Percentiles rank a stretch among this genome's conserved stretches.
Evolutionary conservation across 2,113 vertebrate genomes (phyloP).

Genomic region (Cinclus mexicanus): DNA sequence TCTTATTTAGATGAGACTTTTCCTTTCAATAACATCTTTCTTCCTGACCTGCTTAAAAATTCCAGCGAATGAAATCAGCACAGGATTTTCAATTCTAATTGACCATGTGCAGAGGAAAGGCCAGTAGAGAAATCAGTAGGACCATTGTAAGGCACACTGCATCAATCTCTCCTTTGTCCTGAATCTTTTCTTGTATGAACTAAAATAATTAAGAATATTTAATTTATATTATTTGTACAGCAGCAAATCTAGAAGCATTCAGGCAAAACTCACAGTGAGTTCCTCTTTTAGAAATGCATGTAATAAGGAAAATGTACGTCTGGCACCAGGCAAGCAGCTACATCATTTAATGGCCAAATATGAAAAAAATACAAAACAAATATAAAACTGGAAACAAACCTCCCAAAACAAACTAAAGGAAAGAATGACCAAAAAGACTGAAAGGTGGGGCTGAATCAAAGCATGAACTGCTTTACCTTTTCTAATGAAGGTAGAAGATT

Average conservation of each 20-base stretch:
- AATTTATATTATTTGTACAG: constrained; percentile 55
- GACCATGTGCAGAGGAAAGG: constrained; percentile 79
- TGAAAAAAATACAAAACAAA: not conserved
- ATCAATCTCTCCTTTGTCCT: constrained; percentile 79
- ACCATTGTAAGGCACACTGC: constrained; percentile 73
- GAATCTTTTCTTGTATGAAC: constrained; percentile 52
- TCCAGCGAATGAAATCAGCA: constrained; percentile 83
- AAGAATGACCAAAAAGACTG: not conserved
- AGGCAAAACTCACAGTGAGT: not conserved
- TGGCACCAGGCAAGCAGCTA: not conserved
- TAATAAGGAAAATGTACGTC: not conserved
- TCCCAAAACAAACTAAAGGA: not conserved
- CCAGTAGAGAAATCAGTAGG: constrained; percentile 74
- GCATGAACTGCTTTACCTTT: not conserved
- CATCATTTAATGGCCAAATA: not conserved
- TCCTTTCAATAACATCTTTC: constrained; percentile 88
- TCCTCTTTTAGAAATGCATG: not conserved
- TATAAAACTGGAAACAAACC: not conserved
- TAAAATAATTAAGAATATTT: constrained; percentile 70
- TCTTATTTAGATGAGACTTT: constrained; percentile 85
- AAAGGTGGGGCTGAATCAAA: not conserved
- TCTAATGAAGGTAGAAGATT: not conserved
- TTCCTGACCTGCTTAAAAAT: constrained; percentile 85
- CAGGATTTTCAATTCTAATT: constrained; percentile 86
- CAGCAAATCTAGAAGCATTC: not conserved